Evolutionary conservation across 2,888 invertebrate species (phyloP), one percentile per base, ranked within the genome.

Genomic region (Agrotis ipsilon): DNA sequence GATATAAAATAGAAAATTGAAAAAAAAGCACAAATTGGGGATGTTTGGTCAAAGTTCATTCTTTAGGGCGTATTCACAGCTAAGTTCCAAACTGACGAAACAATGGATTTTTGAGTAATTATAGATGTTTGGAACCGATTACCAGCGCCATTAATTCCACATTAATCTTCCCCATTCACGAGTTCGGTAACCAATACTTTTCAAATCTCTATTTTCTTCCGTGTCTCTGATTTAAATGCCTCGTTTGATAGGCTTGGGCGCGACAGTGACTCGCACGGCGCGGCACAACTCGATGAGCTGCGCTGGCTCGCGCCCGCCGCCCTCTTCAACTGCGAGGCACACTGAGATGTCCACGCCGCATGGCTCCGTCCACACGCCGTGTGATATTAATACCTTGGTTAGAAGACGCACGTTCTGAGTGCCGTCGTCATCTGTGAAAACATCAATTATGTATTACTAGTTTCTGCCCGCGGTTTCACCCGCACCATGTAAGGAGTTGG

Each of bases 291-390:
- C 98, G 52, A 99, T 92, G 0, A 96, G 87, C 83, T 96, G 87
- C 14, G 95, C 91, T 4, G 94, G 92, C 78, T 96, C 96, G 79
- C 96, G 89, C 85, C 93, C 89, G 59, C 90, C 89, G 68, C 92
- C 95, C 58, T 96, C 96, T 2, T 96, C 96, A 55, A 98, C 97
- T 6, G 98, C 97, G 57, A 99, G 94, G 52, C 98, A 98, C 52
- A 99, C 96, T 6, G 98, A 98, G 72, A 99, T 97, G 89, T 99
- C 98, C 24, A 99, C 98, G 70, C 98, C 98, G 83, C 98, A 98
- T 0, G 98, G 98, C 93, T 99, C 99, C 69, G 98, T 98, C 98
- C 98, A 98, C 24, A 98, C 98, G 84, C 98, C 98, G 92, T 99
- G 98, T 0, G 99, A 99, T 32, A 99, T 96, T 54, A 99, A 94